Percentiles rank a stretch among this genome's conserved stretches.
Conservation (phyloP, 2,888 invertebrate species). For the Timandra comae region DNA sequence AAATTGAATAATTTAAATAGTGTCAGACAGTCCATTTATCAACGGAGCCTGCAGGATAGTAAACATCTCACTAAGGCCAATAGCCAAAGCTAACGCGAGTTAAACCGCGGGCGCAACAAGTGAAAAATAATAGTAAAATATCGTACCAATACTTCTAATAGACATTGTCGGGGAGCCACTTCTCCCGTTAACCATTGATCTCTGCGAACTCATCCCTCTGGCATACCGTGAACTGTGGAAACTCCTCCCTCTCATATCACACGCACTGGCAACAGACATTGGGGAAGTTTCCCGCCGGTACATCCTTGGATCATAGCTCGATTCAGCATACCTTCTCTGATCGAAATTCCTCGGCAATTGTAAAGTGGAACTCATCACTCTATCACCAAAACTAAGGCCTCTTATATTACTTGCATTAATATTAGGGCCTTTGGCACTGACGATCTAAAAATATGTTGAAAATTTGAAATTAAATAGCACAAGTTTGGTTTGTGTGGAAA, state of each 20-base stretch:
- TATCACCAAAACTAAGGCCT: slow-evolving; percentile 35
- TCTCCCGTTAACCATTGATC: slow-evolving; percentile 42
- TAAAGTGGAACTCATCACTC: slow-evolving; percentile 36
- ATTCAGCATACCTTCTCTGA: slow-evolving; percentile 30
- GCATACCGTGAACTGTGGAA: slow-evolving; percentile 30
- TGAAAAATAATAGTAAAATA: slow-evolving; percentile 1
- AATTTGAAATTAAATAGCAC: not conserved
- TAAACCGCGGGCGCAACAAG: not conserved
- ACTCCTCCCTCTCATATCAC: slow-evolving; percentile 31
- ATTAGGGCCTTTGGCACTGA: slow-evolving; percentile 43
- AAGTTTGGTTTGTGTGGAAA: not conserved
- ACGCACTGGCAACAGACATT: slow-evolving; percentile 40
- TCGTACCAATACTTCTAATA: slow-evolving; percentile 45
- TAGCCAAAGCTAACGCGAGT: too few species aligned
- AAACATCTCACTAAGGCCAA: too few species aligned
- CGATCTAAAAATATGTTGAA: slow-evolving; percentile 32
- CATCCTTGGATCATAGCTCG: slow-evolving; percentile 36
- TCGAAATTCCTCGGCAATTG: slow-evolving; percentile 37
- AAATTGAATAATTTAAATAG: not conserved
- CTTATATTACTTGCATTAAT: slow-evolving; percentile 33
- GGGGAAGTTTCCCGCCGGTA: slow-evolving; percentile 45
- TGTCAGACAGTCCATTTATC: not conserved
- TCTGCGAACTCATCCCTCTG: slow-evolving; percentile 33
- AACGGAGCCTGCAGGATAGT: too few species aligned
- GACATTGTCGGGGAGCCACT: slow-evolving; percentile 49